Percentiles rank a stretch among this genome's conserved stretches.
These are phyloP conservation scores for Eristalis tenax DNA, from an alignment of 2,888 invertebrate genomes.

Conservation along the genomic window DNA sequence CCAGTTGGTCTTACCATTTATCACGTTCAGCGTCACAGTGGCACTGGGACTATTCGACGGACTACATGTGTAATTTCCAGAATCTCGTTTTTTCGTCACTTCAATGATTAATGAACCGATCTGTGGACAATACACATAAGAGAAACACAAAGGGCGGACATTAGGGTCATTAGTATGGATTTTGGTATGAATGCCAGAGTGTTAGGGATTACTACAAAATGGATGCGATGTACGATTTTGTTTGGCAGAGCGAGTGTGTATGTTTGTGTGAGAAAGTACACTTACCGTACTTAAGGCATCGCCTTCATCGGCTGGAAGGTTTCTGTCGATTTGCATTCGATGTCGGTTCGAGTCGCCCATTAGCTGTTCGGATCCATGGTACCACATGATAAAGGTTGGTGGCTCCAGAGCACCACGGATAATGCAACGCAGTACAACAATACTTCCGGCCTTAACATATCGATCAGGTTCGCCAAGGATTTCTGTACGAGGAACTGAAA, in stretches of 20 bases:
- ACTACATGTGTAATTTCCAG: slow-evolving; percentile 95
- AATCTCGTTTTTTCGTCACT: slow-evolving; percentile 81
- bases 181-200: slow-evolving; percentile 1
- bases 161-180: slow-evolving; percentile 58
- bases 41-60: slow-evolving; percentile 96
- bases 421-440: slow-evolving; percentile 93
- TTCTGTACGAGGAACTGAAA: slow-evolving; percentile 94
- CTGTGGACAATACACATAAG: slow-evolving; percentile 73
- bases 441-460: slow-evolving; percentile 94
- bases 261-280: slow-evolving; percentile 29
- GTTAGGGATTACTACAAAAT: slow-evolving; percentile 13
- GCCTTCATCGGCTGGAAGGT: slow-evolving; percentile 78
- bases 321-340: slow-evolving; percentile 80
- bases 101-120: slow-evolving; percentile 82
- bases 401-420: slow-evolving; percentile 95
- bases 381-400: slow-evolving; percentile 97
- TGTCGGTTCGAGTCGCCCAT: slow-evolving; percentile 80
- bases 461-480: slow-evolving; percentile 94
- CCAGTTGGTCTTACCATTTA: slow-evolving; percentile 87
- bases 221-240: slow-evolving; percentile 8
- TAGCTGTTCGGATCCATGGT: slow-evolving; percentile 84
- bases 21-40: slow-evolving; percentile 93
- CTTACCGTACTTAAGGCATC: slow-evolving; percentile 80
- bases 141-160: slow-evolving; percentile 57
- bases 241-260: not conserved